Base-by-base conservation (phyloP, 37 sponge, comb jelly and placozoan species). In the Petrosia ficiformis region DNA sequence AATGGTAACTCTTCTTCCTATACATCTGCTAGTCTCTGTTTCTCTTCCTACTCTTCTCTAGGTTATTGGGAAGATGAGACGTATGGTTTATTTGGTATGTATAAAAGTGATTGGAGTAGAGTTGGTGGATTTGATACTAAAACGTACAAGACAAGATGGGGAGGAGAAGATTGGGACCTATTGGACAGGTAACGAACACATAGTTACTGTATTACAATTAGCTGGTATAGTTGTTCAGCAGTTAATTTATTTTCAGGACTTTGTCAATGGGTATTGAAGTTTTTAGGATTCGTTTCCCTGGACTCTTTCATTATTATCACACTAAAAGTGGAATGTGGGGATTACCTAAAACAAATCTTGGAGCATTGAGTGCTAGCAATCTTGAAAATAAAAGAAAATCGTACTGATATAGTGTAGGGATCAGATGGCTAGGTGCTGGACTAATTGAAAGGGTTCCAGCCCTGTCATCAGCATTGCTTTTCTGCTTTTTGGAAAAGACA, bases 121-220 rank as follows among this genome's bases (percentile, higher is more conserved):
- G 67, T 80, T 71, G 86, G 86, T 25, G 90, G 90, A 25, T 80
- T 81, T 39, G 52, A 90, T 73, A 35, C 40, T 1, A 48, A 34
- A 26, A 74, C 71, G n/a, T 90, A 82, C 77, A 80, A 36, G 21
- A 36, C 28, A 40, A 80, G 79, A 44, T 90, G 90, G 90, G 90
- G 90, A 48, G 90, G 90, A 65, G 90, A 90, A 65, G 90, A 90
- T 68, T 90, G 90, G 90, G 90, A 90, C 41, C 33, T 75, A 26
- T 33, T 90, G 33, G 90, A 90, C 85, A 90, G 74, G 90, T 90
- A n/a, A 81, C 72, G 22, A 25, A 33, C 54, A 48, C 54, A 48
- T 19, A 16, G 16, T 19, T 10, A 48, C 16, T 16, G 10, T 48
- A 16, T 16, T 48, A 48, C 54, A 48, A 48, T 10, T 48, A 19